phyloP scores from a whole-genome alignment of 2,113 vertebrate genomes.

The Felis catus region DNA sequence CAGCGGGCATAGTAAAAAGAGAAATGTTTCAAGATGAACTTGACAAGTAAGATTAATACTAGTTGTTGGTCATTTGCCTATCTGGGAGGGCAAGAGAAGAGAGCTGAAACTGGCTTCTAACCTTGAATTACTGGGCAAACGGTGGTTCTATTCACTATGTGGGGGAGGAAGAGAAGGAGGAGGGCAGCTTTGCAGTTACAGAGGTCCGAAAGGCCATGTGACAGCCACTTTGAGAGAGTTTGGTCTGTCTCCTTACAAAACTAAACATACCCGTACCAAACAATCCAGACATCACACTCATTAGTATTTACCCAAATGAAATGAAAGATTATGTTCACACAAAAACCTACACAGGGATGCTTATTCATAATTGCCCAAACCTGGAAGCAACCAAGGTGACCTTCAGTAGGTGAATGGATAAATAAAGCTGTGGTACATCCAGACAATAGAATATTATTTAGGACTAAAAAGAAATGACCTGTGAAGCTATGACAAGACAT shows the following conservation, averaged over 20 bases:
- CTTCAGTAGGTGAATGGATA: not conserved
- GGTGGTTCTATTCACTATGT: not conserved
- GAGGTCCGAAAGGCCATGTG: too few relatives aligned
- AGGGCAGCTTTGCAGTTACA: not conserved
- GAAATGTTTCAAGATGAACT: not conserved
- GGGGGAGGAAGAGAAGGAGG: not conserved
- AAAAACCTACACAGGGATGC: not conserved
- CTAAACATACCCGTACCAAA: not conserved
- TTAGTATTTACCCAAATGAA: not conserved
- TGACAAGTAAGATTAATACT: not conserved
- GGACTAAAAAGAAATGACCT: not conserved
- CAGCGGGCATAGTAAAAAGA: not conserved
- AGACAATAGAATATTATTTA: not conserved
- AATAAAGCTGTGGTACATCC: not conserved
- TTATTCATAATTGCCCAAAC: not conserved
- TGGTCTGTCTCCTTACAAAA: not conserved
- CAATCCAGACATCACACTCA: not conserved
- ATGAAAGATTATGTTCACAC: not conserved
- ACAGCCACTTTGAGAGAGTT: not conserved
- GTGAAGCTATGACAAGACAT: not conserved
- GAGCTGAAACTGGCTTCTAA: not conserved
- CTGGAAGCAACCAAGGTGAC: not conserved
- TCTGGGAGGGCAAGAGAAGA: not conserved
- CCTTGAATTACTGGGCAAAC: not conserved
- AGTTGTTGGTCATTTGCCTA: not conserved